Percentiles rank a stretch among this genome's conserved stretches.
Conservation (phyloP, 2,888 invertebrate species). For the Cryptophagus acutangulus region DNA sequence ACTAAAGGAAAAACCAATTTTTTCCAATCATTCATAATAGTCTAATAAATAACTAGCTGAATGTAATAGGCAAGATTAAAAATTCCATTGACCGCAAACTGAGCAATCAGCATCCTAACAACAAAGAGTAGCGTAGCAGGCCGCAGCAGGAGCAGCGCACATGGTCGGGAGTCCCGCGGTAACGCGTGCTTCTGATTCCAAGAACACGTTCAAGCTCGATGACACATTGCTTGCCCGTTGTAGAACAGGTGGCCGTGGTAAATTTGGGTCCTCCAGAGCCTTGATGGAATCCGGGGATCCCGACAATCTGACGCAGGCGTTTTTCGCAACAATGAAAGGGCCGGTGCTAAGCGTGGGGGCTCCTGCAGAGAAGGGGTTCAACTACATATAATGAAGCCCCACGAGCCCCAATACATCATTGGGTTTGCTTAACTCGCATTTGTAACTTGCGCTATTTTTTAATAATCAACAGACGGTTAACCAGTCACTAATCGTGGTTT, state of each 20-base stretch:
- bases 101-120: no score
- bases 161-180: conserved; percentile 12
- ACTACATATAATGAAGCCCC: conserved; percentile 45
- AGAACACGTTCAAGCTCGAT: conserved; percentile 11
- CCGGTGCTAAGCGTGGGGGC: conserved; percentile 53
- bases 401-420: conserved; percentile 21
- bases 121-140: not conserved
- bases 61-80: no score
- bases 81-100: conserved; percentile 4
- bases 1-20: no score
- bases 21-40: conserved; percentile 3
- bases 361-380: conserved; percentile 40
- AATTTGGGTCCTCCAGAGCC: conserved; percentile 22
- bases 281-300: conserved; percentile 39
- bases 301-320: conserved; percentile 58
- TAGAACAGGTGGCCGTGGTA: conserved; percentile 15
- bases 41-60: no score
- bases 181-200: conserved; percentile 12
- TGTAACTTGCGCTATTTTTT: not conserved
- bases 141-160: not conserved
- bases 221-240: conserved; percentile 12
- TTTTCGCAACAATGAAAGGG: conserved; percentile 47
- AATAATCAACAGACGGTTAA: conserved; percentile 41
- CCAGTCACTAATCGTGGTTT: conserved; percentile 29
- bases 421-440: conserved; percentile 41